A percentile compares a stretch with the other conserved stretches of the same genome.
Evolutionary conservation across 2,888 invertebrate genomes (phyloP).

Genomic region (Craniophora ligustri): DNA sequence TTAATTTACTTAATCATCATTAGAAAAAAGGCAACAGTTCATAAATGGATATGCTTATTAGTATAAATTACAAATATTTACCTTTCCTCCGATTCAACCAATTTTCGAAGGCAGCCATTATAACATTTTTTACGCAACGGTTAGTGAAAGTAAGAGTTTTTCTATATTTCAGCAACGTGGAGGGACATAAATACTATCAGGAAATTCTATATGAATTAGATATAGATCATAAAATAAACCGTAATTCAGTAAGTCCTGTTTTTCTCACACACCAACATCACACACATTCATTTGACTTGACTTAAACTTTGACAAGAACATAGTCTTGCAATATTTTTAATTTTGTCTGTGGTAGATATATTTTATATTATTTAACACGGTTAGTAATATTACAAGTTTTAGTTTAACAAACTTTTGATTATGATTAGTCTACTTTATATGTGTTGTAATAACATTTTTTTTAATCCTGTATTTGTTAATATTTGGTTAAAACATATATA

Average conservation of each 20-base stretch:
- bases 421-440: too few relatives aligned
- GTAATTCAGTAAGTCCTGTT: conserved; percentile 72
- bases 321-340: conserved; percentile 25
- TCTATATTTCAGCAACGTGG: conserved; percentile 41
- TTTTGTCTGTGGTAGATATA: conserved; percentile 22
- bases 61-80: conserved; percentile 66
- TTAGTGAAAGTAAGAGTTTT: conserved; percentile 37
- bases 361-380: too few relatives aligned
- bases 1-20: background rate
- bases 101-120: conserved; percentile 84
- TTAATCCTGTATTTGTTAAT: too few relatives aligned
- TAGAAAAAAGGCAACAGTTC: background rate
- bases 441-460: too few relatives aligned
- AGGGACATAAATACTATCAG: conserved; percentile 53
- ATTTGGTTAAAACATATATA: too few relatives aligned
- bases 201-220: conserved; percentile 54
- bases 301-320: conserved; percentile 42
- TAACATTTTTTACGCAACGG: conserved; percentile 72
- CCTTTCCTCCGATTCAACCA: conserved; percentile 85
- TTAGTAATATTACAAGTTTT: too few relatives aligned
- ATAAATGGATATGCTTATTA: conserved; percentile 15
- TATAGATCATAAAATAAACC: conserved; percentile 62
- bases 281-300: conserved; percentile 54
- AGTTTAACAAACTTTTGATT: too few relatives aligned
- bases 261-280: conserved; percentile 66